phyloP scores from a whole-genome alignment of 2,113 vertebrate species.

The Nannobrachium achirus region DNA sequence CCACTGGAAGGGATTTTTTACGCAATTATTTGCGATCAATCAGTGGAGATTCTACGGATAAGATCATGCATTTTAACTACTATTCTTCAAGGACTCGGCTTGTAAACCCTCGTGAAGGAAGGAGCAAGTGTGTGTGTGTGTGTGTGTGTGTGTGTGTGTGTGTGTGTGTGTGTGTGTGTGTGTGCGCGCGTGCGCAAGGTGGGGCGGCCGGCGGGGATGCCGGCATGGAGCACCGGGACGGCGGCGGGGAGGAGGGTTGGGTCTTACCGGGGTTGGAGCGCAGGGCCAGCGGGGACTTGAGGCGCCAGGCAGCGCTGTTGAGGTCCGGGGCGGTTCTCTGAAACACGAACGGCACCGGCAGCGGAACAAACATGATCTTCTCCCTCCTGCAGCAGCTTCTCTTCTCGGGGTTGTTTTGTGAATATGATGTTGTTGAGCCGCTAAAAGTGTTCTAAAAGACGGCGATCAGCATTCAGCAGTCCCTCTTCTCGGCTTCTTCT shows the following conservation, averaged over 20 bases:
- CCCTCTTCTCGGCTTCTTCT: conserved; percentile 61
- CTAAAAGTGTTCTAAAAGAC: too few relatives aligned
- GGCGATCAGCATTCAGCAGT: too few relatives aligned
- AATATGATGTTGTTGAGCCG: conserved; percentile 45
- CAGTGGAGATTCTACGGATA: conserved; percentile 17
- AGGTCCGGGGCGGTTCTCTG: conserved; percentile 86
- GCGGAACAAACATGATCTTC: conserved; percentile 81
- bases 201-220: conserved; percentile 59
- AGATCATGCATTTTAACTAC: conserved; percentile 24
- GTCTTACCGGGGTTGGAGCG: conserved; percentile 86
- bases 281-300: conserved; percentile 85
- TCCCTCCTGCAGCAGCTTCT: conserved; percentile 29
- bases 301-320: conserved; percentile 83
- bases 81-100: conserved; percentile 30
- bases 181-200: conserved; percentile 54
- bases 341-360: conserved; percentile 86
- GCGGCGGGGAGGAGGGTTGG: conserved; percentile 36
- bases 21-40: conserved; percentile 33
- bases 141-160: conserved; percentile 50
- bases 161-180: not conserved
- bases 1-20: conserved; percentile 45
- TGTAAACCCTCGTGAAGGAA: conserved; percentile 21
- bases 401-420: conserved; percentile 59
- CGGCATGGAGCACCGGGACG: conserved; percentile 54
- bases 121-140: conserved; percentile 18